Conservation (phyloP, 2,797 vertebrate species). For the Sandelia bainsii region DNA sequence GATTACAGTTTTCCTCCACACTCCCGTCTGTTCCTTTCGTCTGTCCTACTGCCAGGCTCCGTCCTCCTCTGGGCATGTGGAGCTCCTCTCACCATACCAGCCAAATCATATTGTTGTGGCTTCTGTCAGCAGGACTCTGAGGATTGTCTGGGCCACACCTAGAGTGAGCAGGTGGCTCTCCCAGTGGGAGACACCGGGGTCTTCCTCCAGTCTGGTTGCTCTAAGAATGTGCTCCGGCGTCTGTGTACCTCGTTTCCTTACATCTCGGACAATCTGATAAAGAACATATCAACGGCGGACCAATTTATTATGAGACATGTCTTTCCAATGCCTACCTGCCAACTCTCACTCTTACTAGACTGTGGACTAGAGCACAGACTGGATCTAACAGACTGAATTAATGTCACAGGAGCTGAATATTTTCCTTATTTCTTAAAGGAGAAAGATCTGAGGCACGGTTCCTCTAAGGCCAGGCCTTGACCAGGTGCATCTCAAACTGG, state of each 20-base stretch:
- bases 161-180: constrained; percentile 50
- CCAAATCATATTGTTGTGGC: constrained; percentile 58
- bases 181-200: constrained; percentile 44
- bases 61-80: constrained; percentile 27
- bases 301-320: constrained; percentile 56
- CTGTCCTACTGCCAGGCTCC: constrained; percentile 39
- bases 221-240: constrained; percentile 51
- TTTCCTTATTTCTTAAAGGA: constrained; percentile 40
- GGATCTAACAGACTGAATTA: constrained; percentile 29
- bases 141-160: constrained; percentile 40
- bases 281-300: constrained; percentile 74
- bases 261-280: constrained; percentile 53
- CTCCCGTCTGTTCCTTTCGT: constrained; percentile 38
- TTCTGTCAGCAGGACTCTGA: constrained; percentile 45
- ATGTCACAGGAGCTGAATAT: constrained; percentile 33
- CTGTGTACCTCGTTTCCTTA: constrained; percentile 42
- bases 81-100: constrained; percentile 64
- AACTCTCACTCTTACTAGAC: constrained; percentile 39
- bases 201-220: constrained; percentile 51
- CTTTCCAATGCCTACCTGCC: constrained; percentile 64
- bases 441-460: constrained; percentile 37
- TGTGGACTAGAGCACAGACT: constrained; percentile 51
- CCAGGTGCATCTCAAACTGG: constrained; percentile 31
- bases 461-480: constrained; percentile 27
- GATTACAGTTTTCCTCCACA: constrained; percentile 42